These are phyloP conservation scores for Hyla sarda DNA, from an alignment of 2,113 vertebrate genomes.

Conservation along the genomic window DNA sequence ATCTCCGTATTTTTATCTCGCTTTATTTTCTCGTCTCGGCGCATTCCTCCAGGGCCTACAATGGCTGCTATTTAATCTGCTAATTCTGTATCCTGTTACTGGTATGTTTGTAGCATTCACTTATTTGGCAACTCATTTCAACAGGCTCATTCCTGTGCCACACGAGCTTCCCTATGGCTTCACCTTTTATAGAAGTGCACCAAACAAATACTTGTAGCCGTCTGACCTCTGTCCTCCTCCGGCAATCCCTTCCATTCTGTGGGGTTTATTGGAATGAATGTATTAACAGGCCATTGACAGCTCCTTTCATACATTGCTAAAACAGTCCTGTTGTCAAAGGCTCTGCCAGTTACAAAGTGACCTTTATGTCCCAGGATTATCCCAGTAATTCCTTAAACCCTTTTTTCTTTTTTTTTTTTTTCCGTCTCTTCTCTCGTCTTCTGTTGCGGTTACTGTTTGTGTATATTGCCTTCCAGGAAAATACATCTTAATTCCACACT, in stretches of 20 bases:
- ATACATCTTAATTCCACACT: slow-evolving; percentile 1
- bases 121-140: slow-evolving; percentile 58
- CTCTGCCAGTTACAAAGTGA: slow-evolving; percentile 52
- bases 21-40: slow-evolving; percentile 13
- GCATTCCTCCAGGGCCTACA: slow-evolving; percentile 48
- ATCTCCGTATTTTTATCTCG: slow-evolving; percentile 23
- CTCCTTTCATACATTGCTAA: slow-evolving; percentile 56
- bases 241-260: slow-evolving; percentile 51
- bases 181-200: slow-evolving; percentile 55
- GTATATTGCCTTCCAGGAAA: slow-evolving; percentile 33
- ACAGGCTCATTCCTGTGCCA: slow-evolving; percentile 57
- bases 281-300: slow-evolving; percentile 60
- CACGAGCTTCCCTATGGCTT: slow-evolving; percentile 54
- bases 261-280: slow-evolving; percentile 57
- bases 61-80: slow-evolving; percentile 56
- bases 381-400: slow-evolving; percentile 54
- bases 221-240: slow-evolving; percentile 52
- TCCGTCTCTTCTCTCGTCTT: background rate
- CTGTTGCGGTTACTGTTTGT: slow-evolving; percentile 37
- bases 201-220: slow-evolving; percentile 58
- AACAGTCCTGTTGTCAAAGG: slow-evolving; percentile 56
- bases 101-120: slow-evolving; percentile 54
- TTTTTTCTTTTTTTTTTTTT: background rate
- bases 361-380: slow-evolving; percentile 57
- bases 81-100: slow-evolving; percentile 55